phyloP scores from a whole-genome alignment of 2,888 invertebrate genomes.

The Clistopyga incitator region DNA sequence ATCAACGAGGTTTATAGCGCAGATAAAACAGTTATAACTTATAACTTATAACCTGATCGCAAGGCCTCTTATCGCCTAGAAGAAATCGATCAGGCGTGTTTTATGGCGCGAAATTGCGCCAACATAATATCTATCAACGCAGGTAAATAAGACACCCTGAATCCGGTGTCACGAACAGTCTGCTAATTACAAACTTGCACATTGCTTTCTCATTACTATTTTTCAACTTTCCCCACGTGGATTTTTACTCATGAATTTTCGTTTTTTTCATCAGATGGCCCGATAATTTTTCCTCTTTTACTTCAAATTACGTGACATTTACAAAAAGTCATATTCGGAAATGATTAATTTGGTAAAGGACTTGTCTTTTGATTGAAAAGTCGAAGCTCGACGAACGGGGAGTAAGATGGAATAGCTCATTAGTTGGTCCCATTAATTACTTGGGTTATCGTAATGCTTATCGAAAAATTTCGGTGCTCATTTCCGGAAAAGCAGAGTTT shows the following conservation, averaged over 20 bases:
- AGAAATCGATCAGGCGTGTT: slow-evolving; percentile 14
- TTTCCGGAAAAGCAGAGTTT: neutral
- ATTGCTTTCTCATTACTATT: too few relatives aligned
- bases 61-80: neutral
- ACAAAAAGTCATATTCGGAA: too few relatives aligned
- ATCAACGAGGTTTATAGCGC: neutral
- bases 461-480: too few relatives aligned
- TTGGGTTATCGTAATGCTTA: too few relatives aligned
- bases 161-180: neutral
- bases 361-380: too few relatives aligned
- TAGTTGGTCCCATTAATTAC: neutral
- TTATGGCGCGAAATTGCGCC: neutral
- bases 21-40: slow-evolving; percentile 11
- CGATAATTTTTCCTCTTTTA: too few relatives aligned
- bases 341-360: too few relatives aligned
- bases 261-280: too few relatives aligned
- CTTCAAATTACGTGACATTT: too few relatives aligned
- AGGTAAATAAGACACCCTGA: neutral
- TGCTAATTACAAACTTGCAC: neutral
- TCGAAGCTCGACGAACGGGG: too few relatives aligned
- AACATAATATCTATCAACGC: neutral
- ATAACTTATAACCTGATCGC: slow-evolving; percentile 6
- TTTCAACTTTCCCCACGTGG: too few relatives aligned
- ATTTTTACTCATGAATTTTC: too few relatives aligned
- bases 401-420: neutral